phyloP scores from a whole-genome alignment of 2,797 vertebrate species.

The Tenualosa ilisha region DNA sequence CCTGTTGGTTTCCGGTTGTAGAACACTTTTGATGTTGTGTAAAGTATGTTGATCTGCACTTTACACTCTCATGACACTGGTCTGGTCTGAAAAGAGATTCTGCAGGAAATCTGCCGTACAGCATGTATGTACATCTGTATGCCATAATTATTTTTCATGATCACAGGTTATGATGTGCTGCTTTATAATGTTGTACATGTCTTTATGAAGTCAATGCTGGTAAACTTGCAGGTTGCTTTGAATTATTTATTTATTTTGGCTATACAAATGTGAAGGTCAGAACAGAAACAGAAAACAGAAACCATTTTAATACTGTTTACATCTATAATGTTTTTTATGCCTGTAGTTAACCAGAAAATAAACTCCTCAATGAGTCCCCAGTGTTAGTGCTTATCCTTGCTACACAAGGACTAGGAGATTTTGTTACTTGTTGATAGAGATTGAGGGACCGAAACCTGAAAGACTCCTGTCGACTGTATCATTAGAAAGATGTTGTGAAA shows the following conservation, averaged over 20 bases:
- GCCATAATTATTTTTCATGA: neutral
- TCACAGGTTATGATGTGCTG: neutral
- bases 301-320: neutral
- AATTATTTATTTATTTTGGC: neutral
- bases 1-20: conserved; percentile 3
- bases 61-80: neutral
- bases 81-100: neutral
- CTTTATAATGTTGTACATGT: neutral
- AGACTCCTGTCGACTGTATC: neutral
- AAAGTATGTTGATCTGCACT: no score
- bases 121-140: conserved; percentile 9
- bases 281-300: neutral
- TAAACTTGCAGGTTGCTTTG: neutral
- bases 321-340: neutral
- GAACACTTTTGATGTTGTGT: no score
- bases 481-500: neutral
- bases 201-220: neutral
- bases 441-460: neutral
- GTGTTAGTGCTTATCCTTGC: neutral
- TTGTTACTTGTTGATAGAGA: neutral
- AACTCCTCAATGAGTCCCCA: neutral
- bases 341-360: neutral
- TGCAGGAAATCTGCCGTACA: neutral
- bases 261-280: neutral
- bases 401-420: neutral